Evolutionary conservation across 1,140 invertebrate species (phyloP).

Genomic region (Piezodorus guildinii): DNA sequence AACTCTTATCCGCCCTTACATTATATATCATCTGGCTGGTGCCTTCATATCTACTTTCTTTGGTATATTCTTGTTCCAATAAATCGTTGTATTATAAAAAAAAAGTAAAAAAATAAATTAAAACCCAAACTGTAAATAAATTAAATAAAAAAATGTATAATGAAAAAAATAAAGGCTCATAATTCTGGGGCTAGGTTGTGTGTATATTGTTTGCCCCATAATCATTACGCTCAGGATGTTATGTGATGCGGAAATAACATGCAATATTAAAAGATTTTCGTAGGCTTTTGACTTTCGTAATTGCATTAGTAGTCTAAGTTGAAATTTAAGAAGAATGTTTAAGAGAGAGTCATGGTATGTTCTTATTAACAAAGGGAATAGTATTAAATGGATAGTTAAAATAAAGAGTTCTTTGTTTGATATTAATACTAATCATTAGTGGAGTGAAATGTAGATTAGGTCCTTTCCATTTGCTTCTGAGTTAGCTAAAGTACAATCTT

Average conservation of each 20-base stretch:
- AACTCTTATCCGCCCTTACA: slow-evolving; percentile 18
- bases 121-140: slow-evolving; percentile 12
- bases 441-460: slow-evolving; percentile 4
- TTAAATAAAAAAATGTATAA: slow-evolving; percentile 9
- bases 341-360: neutral
- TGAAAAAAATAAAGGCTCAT: slow-evolving; percentile 3
- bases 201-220: neutral
- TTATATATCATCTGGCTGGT: slow-evolving; percentile 19
- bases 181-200: slow-evolving; percentile 10
- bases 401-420: slow-evolving; percentile 7
- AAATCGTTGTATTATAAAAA: slow-evolving; percentile 4
- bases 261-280: slow-evolving; percentile 9
- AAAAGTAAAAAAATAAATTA: too few relatives aligned
- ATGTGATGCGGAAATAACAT: slow-evolving; percentile 18
- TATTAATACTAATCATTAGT: neutral
- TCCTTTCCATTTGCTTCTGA: slow-evolving; percentile 8
- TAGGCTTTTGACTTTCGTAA: slow-evolving; percentile 16
- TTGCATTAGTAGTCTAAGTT: slow-evolving; percentile 11
- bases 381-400: slow-evolving; percentile 7
- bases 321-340: slow-evolving; percentile 12
- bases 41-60: slow-evolving; percentile 12
- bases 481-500: slow-evolving; percentile 9
- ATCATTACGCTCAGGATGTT: slow-evolving; percentile 17
- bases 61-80: slow-evolving; percentile 14
- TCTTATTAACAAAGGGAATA: slow-evolving; percentile 8